phyloP scores from a whole-genome alignment of 2,797 vertebrate species.

The Notoglanidium macrostoma region DNA sequence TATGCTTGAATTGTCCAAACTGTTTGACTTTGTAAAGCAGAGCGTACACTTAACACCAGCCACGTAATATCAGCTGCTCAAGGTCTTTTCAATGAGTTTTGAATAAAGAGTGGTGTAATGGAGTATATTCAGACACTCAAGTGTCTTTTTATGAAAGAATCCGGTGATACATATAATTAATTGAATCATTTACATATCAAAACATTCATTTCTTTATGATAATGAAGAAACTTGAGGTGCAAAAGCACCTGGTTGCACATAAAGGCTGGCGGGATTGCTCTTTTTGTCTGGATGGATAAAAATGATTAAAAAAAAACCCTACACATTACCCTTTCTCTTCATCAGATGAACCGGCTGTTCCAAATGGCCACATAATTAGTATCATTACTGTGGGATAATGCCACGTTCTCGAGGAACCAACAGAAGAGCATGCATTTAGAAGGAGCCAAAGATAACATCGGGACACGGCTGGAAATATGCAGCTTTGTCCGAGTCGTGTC shows the following conservation, averaged over 20 bases:
- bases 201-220: conserved; percentile 58
- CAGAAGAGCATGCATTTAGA: conserved; percentile 36
- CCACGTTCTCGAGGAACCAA: conserved; percentile 43
- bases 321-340: conserved; percentile 36
- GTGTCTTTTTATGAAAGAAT: conserved; percentile 39
- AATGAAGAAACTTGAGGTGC: conserved; percentile 45
- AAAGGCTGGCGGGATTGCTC: conserved; percentile 48
- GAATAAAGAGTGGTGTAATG: conserved; percentile 41
- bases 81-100: conserved; percentile 41
- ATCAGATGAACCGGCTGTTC: conserved; percentile 55
- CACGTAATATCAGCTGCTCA: conserved; percentile 40
- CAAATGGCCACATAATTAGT: conserved; percentile 51
- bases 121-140: conserved; percentile 49
- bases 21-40: conserved; percentile 31
- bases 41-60: conserved; percentile 11
- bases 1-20: conserved; percentile 9
- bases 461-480: conserved; percentile 20
- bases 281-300: conserved; percentile 40
- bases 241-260: conserved; percentile 49
- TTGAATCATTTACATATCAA: conserved; percentile 65
- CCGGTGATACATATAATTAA: conserved; percentile 59
- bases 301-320: conserved; percentile 33
- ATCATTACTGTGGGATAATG: conserved; percentile 50
- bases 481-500: conserved; percentile 18
- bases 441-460: conserved; percentile 43